phyloP scores from a whole-genome alignment of 1,140 invertebrate genomes.

The Drosophila hydei region DNA sequence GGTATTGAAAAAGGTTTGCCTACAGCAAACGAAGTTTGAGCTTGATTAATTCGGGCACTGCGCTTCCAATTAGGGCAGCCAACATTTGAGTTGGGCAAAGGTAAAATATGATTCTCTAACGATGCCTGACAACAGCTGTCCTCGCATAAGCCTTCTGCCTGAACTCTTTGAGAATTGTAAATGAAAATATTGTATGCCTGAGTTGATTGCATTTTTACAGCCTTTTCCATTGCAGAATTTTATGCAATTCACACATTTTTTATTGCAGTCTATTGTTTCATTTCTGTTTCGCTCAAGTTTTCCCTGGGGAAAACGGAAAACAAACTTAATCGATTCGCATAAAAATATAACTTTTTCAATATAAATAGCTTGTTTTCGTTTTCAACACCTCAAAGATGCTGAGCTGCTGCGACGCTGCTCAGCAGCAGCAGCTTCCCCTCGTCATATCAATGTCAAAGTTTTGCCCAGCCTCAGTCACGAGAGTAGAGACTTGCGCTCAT shows the following conservation, averaged over 20 bases:
- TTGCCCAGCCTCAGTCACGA: constrained; percentile 8
- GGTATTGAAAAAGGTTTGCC: not conserved
- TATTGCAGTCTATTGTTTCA: not conserved
- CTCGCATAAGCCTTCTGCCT: not conserved
- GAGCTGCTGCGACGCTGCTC: not conserved
- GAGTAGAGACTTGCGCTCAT: constrained; percentile 58
- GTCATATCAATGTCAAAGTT: constrained; percentile 50
- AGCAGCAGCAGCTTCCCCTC: constrained; percentile 7
- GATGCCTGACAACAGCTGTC: not conserved
- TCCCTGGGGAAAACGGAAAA: not conserved
- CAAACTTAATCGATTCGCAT: constrained; percentile 22
- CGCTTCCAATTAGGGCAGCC: not conserved
- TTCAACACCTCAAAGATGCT: constrained; percentile 18
- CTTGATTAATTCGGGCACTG: constrained; percentile 8
- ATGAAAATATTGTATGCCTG: not conserved
- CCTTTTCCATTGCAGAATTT: too few relatives aligned
- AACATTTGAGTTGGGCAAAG: constrained; percentile 3
- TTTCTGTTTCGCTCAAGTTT: not conserved
- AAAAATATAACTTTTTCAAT: constrained; percentile 17
- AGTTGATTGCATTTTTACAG: not conserved
- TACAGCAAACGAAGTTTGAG: not conserved
- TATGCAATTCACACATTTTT: too few relatives aligned
- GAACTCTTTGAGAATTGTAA: constrained; percentile 7
- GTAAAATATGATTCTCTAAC: constrained; percentile 1
- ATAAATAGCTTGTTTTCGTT: constrained; percentile 20